Base-by-base conservation (phyloP, 2,797 vertebrate genomes). In the Labroides dimidiatus region DNA sequence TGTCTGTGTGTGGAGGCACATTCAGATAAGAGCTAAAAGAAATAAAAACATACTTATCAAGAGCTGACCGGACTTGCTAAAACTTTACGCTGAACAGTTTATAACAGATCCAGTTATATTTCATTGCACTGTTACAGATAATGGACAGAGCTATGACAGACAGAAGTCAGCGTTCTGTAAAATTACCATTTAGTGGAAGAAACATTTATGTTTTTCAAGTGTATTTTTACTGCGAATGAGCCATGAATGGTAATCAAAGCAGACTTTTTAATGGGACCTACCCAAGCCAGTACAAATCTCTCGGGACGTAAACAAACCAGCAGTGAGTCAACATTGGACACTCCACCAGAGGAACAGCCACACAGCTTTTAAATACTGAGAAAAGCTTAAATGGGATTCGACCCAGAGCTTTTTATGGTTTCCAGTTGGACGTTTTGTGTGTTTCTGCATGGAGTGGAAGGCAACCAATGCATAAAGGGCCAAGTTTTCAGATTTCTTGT, bases 371-470 rank as follows among this genome's bases (percentile, higher is more conserved):
- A 33, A 73, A 50, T 1, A 24, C 48, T 69, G 59, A 62, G 73
- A 63, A 16, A 30, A 16, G 21, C 68, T 66, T 58, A 69, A 66
- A 47, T 70, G 60, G 48, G 55, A 19, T 72, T 82, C 60, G 44
- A 81, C 59, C 41, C 10, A 10, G 56, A 80, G 10, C 20, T 39
- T 19, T 37, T 77, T 11, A 65, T 53, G 11, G 20, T 20, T 66
- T 85, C 55, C 71, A 85, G 64, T 64, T 75, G 47, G 63, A 68
- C 49, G n/a, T 15, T 41, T 50, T 13, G 4, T 14, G 14, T 27
- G 49, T 51, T 15, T 78, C 75, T 67, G 43, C 30, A 0, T n/a
- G n/a, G 16, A 72, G 15, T 42, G 54, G 4, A 12, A 72, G 23
- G 68, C 45, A 51, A 54, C 50, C 16, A n/a, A 6, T 44, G 39